phyloP scores from a whole-genome alignment of 2,888 invertebrate genomes.

The Tridacna crocea region DNA sequence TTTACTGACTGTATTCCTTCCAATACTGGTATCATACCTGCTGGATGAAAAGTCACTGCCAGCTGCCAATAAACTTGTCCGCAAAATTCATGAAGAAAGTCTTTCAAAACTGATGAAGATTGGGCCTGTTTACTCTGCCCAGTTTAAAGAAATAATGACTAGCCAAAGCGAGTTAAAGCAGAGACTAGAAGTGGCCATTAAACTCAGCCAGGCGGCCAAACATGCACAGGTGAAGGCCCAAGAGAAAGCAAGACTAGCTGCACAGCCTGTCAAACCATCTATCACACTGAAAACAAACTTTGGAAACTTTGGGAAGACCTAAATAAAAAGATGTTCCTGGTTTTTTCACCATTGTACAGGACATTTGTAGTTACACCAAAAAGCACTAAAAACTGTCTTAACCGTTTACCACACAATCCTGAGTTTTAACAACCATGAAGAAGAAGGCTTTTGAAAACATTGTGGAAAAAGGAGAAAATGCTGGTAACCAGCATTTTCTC shows the following conservation, averaged over 20 bases:
- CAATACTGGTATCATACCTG: constrained; percentile 94
- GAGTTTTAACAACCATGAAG: not conserved
- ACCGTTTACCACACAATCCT: too few species aligned
- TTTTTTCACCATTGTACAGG: too few species aligned
- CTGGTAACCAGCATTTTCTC: not conserved
- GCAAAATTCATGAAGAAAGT: constrained; percentile 92
- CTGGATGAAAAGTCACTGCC: constrained; percentile 86
- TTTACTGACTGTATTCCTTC: constrained; percentile 94
- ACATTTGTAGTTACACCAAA: too few species aligned
- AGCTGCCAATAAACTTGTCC: constrained; percentile 77
- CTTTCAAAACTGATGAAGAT: constrained; percentile 95
- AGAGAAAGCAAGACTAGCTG: constrained; percentile 62
- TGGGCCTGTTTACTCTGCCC: constrained; percentile 96
- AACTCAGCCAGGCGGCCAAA: constrained; percentile 89
- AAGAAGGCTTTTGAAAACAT: not conserved
- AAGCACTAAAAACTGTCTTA: too few species aligned
- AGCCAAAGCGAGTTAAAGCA: constrained; percentile 91
- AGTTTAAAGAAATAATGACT: constrained; percentile 95
- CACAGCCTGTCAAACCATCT: constrained; percentile 64
- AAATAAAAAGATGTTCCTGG: not conserved
- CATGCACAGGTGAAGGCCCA: constrained; percentile 64
- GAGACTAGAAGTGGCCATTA: constrained; percentile 94
- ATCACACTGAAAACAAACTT: constrained; percentile 89
- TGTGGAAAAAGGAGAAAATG: not conserved
- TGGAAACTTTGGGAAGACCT: constrained; percentile 89